phyloP scores from a whole-genome alignment of 2,888 invertebrate genomes.

The Melanchra persicariae region DNA sequence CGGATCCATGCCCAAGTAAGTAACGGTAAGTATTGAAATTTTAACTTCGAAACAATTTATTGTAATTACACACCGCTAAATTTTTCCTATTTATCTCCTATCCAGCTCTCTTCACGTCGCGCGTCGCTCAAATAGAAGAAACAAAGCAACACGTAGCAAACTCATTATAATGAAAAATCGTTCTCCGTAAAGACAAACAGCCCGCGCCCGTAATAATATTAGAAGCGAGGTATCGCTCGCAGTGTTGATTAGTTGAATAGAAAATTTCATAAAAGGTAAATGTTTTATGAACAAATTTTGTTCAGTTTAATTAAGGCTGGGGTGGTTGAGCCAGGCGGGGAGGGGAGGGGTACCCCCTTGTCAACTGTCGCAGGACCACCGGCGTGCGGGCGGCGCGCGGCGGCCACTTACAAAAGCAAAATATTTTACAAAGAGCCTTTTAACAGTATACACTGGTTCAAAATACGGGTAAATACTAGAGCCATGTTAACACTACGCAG shows the following conservation, averaged over 20 bases:
- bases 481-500: not conserved
- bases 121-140: slow-evolving; percentile 9
- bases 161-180: slow-evolving; percentile 32
- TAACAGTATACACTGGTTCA: slow-evolving; percentile 48
- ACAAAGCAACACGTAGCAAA: slow-evolving; percentile 17
- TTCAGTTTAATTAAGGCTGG: slow-evolving; percentile 61
- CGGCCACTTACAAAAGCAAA: slow-evolving; percentile 60
- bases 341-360: slow-evolving; percentile 21
- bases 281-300: slow-evolving; percentile 59
- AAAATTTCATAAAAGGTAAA: slow-evolving; percentile 63
- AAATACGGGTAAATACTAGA: slow-evolving; percentile 47
- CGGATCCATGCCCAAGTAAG: not conserved
- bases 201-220: slow-evolving; percentile 22
- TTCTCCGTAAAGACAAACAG: slow-evolving; percentile 33
- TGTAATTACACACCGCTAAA: no score
- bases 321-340: not conserved
- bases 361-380: slow-evolving; percentile 48
- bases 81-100: not conserved
- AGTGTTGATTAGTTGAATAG: slow-evolving; percentile 55
- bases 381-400: slow-evolving; percentile 14
- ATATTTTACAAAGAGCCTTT: slow-evolving; percentile 67
- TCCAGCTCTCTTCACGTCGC: no score
- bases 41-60: not conserved
- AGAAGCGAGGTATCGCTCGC: slow-evolving; percentile 41
- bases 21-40: not conserved